phyloP scores from a whole-genome alignment of 2,888 invertebrate genomes.

The Drosophila paramelanica region DNA sequence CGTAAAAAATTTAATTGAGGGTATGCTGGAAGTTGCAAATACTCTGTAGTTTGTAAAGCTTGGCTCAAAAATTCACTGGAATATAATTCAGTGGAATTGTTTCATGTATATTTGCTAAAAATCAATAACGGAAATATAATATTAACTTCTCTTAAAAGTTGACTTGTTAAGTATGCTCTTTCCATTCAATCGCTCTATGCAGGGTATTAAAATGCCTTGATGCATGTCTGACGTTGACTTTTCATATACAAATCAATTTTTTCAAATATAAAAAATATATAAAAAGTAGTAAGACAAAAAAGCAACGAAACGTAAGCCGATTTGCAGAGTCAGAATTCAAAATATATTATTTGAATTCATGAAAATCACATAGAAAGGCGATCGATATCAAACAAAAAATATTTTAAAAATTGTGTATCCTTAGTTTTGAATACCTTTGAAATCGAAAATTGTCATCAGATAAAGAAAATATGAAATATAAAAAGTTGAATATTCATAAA shows the following conservation, averaged over 20 bases:
- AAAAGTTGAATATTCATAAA: too few relatives aligned
- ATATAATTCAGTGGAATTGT: too few relatives aligned
- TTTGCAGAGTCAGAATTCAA: background rate
- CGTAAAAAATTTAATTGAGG: constrained; percentile 15
- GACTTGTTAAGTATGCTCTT: background rate
- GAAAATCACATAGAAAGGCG: too few relatives aligned
- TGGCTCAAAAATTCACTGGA: background rate
- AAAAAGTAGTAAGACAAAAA: constrained; percentile 16
- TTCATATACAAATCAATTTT: constrained; percentile 19
- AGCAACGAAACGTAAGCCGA: constrained; percentile 6
- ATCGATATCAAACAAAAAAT: too few relatives aligned
- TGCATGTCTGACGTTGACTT: constrained; percentile 60
- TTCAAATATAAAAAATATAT: constrained; percentile 15
- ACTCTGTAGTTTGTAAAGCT: constrained; percentile 6
- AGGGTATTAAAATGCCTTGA: constrained; percentile 55
- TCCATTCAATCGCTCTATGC: background rate
- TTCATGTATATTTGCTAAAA: too few relatives aligned
- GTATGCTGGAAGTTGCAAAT: constrained; percentile 26
- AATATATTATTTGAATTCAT: too few relatives aligned
- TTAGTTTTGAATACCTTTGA: too few relatives aligned
- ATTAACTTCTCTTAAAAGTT: background rate
- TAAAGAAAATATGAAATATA: too few relatives aligned
- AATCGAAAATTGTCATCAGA: too few relatives aligned
- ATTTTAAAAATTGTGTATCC: too few relatives aligned
- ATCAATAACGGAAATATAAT: background rate